Evolutionary conservation across 2,888 invertebrate genomes (phyloP), one percentile per base, ranked within the genome.

Genomic region (Cheilosia scutellata): DNA sequence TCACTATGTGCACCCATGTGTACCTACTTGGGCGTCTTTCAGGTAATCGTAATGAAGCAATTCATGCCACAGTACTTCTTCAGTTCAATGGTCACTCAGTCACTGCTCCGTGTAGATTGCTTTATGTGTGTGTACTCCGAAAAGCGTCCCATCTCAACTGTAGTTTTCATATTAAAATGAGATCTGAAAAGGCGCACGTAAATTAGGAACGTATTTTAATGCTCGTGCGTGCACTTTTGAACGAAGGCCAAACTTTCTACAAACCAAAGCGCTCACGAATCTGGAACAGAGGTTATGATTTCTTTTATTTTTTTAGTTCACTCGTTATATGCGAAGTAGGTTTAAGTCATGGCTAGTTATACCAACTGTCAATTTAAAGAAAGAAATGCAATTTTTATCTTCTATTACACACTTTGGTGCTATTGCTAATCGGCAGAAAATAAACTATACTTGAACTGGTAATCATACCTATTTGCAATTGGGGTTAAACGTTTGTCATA

Each of bases 11-110:
- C 71, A 6, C 13, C 25, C 3, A 51, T 20, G 33, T 33, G 40
- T 62, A 16, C 20, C 5, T 20, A n/a, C 37, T 7, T 71, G 55
- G 40, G 51, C 37, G 42, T 55, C 42, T 55, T 37, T 27, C 27
- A 25, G 25, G 20, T n/a, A 27, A 31, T 55, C 31, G 27, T 63
- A 55, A 55, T 70, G 68, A 44, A 44, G 68, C 33, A 58, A 55
- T 70, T 40, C 57, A 42, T 60, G 9, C 16, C 42, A 53, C 16
- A 27, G 27, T 60, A 16, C 51, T 68, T 68, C 77, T 70, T 62
- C 53, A 44, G 68, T 70, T 70, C 68, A 77, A 68, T 70, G 68
- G 68, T 68, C 77, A 70, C 5, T 53, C 62, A 60, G 68, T 68
- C 77, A 70, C 5, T 53, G 9, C 20, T 16, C 11, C 5, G 11